Conservation (phyloP, 2,113 vertebrate species). For the Cryptomyrus ogoouensis region DNA sequence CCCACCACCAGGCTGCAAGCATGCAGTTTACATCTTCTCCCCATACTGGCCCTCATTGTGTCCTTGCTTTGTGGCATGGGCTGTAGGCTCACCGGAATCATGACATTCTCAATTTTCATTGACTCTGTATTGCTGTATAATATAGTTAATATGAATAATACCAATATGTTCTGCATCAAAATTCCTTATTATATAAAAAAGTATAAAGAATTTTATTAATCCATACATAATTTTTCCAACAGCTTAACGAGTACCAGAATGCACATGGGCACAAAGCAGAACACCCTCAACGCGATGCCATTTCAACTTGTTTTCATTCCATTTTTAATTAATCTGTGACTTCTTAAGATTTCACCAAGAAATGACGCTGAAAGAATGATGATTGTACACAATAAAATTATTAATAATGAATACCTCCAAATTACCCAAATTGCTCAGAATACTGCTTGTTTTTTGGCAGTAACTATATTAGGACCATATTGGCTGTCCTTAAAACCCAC, state of each 20-base stretch:
- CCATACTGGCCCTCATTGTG: background rate
- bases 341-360: background rate
- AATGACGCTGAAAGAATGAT: background rate
- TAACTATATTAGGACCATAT: background rate
- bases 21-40: background rate
- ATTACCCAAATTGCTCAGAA: background rate
- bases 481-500: background rate
- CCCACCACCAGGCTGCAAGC: no score
- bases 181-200: background rate
- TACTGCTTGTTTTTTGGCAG: background rate
- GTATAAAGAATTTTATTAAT: background rate
- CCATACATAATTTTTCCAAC: background rate
- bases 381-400: background rate
- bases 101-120: background rate
- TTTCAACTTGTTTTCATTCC: background rate
- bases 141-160: background rate
- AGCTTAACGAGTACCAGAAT: background rate
- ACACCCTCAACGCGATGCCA: background rate
- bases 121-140: background rate
- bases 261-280: background rate
- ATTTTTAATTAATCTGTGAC: background rate
- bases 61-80: background rate
- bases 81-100: background rate
- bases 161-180: background rate
- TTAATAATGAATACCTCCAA: background rate